phyloP scores from a whole-genome alignment of 2,888 invertebrate genomes.

The Lagria hirta region DNA sequence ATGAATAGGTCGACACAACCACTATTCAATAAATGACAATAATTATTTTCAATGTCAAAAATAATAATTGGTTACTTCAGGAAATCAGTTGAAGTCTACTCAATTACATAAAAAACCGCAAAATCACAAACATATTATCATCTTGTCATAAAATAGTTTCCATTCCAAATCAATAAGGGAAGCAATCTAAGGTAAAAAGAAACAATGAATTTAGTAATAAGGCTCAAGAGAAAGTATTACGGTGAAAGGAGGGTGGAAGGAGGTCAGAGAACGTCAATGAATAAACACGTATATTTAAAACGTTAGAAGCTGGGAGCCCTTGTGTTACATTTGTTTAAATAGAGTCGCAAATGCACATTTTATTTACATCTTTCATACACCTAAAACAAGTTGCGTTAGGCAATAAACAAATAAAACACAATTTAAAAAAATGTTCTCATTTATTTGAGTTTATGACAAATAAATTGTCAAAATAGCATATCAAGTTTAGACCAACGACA shows the following conservation, averaged over 20 bases:
- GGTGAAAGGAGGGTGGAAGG: conserved; percentile 39
- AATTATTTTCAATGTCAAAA: conserved; percentile 17
- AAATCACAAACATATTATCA: conserved; percentile 10
- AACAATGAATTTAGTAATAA: conserved; percentile 30
- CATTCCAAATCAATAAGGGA: conserved; percentile 5
- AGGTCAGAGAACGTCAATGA: conserved; percentile 38
- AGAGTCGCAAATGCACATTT: conserved; percentile 20
- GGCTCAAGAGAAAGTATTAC: conserved; percentile 40
- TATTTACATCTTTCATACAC: conserved; percentile 7
- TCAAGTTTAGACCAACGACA: no score
- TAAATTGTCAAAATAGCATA: no score
- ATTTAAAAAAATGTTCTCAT: no score
- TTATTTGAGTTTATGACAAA: no score
- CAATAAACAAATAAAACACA: no score
- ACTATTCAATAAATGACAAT: conserved; percentile 12
- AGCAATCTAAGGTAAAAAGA: conserved; percentile 10
- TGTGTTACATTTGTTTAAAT: conserved; percentile 28
- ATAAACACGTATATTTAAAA: conserved; percentile 23
- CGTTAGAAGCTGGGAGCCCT: conserved; percentile 25
- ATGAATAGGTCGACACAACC: conserved; percentile 7
- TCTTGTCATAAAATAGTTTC: conserved; percentile 3
- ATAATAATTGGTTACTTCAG: conserved; percentile 12
- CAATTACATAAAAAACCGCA: conserved; percentile 10
- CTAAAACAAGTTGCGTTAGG: no score
- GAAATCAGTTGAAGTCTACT: conserved; percentile 9